Evolutionary conservation across 2,888 invertebrate genomes (phyloP).

Genomic region (Drosophila monieri): DNA sequence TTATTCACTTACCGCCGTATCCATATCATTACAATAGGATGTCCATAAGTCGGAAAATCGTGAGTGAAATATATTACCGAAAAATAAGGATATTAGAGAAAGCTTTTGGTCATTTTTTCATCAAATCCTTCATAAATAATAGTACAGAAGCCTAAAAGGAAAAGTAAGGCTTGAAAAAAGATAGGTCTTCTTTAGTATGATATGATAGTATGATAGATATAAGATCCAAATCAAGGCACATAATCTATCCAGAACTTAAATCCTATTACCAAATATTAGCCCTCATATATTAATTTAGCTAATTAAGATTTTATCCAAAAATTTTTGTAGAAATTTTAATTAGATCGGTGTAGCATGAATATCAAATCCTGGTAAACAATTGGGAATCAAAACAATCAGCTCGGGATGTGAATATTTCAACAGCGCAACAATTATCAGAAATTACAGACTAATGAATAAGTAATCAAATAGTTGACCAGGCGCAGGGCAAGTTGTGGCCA

Average conservation of each 20-base stretch:
- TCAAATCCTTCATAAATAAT: too few species aligned
- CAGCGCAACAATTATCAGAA: constrained; percentile 22
- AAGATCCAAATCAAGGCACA: too few species aligned
- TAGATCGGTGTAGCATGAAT: neutral
- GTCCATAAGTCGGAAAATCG: neutral
- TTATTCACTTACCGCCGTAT: constrained; percentile 15
- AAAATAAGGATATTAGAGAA: too few species aligned
- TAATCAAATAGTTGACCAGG: constrained; percentile 8
- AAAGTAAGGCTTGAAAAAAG: too few species aligned
- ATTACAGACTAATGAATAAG: constrained; percentile 38
- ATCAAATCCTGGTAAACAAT: neutral
- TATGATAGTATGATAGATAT: too few species aligned
- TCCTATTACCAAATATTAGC: neutral
- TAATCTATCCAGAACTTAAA: neutral
- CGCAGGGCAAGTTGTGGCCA: constrained; percentile 6
- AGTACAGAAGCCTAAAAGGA: too few species aligned
- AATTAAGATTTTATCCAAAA: neutral
- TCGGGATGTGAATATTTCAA: constrained; percentile 24
- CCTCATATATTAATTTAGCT: neutral
- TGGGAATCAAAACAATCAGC: constrained; percentile 11
- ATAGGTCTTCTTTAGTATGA: too few species aligned
- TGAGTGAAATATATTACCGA: neutral
- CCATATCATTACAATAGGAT: constrained; percentile 9
- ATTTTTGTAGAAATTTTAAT: neutral
- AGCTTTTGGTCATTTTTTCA: neutral